Conservation (phyloP, 2,888 invertebrate genomes). For the Allolobophora icterica region DNA sequence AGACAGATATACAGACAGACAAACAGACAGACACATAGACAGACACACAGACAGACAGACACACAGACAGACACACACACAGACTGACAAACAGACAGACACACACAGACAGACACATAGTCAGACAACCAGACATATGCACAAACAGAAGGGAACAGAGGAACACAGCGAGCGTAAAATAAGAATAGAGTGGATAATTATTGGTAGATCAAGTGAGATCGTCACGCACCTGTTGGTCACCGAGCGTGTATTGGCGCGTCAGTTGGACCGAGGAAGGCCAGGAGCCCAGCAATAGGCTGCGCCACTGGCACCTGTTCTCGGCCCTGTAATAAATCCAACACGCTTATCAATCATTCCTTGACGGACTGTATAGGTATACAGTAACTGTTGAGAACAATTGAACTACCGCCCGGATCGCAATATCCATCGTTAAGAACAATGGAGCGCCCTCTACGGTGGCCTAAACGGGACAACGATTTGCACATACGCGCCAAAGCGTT, state of each 20-base stretch:
- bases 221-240: background rate
- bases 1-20: background rate
- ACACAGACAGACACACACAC: background rate
- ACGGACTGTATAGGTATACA: background rate
- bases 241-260: slow-evolving; percentile 1
- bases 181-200: background rate
- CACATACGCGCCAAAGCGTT: too few relatives aligned
- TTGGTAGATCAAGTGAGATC: background rate
- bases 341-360: background rate
- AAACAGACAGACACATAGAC: background rate
- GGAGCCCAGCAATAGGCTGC: background rate
- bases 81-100: background rate
- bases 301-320: background rate
- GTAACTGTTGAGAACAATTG: background rate
- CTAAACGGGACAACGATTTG: background rate
- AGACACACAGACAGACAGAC: background rate
- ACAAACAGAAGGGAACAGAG: background rate
- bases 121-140: background rate
- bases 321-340: background rate
- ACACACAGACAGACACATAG: too few relatives aligned
- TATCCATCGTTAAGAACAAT: background rate
- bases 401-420: background rate
- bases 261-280: background rate
- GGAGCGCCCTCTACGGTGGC: background rate
- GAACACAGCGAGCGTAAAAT: background rate